phyloP scores from a whole-genome alignment of 2,113 vertebrate genomes.

The Salvelinus fontinalis region DNA sequence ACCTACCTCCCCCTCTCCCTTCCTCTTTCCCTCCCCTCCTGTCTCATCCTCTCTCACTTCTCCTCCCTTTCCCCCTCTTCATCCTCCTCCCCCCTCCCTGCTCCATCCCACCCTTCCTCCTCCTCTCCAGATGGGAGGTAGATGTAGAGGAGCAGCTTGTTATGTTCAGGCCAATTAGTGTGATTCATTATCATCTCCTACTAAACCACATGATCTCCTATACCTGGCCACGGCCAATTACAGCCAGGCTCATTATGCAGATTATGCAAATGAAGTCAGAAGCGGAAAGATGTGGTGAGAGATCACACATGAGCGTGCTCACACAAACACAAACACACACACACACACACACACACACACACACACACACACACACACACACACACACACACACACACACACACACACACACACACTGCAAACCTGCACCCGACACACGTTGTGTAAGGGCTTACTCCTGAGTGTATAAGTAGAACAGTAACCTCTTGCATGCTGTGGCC shows the following conservation, averaged over 20 bases:
- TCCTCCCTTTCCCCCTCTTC: no score
- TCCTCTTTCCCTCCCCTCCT: no score
- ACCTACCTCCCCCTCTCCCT: no score
- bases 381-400: conserved; percentile 25
- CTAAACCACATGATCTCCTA: conserved; percentile 99
- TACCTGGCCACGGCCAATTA: conserved; percentile 96
- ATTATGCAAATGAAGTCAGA: conserved; percentile 91
- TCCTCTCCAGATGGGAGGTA: conserved; percentile 89
- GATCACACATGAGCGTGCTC: conserved; percentile 73
- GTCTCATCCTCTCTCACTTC: no score
- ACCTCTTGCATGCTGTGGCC: conserved; percentile 41
- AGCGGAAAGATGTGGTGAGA: conserved; percentile 82
- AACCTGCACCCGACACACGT: background rate
- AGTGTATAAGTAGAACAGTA: conserved; percentile 21
- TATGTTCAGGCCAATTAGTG: conserved; percentile 98
- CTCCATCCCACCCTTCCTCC: conserved; percentile 1
- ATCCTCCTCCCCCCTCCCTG: no score
- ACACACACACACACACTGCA: conserved; percentile 43
- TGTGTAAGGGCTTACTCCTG: conserved; percentile 8
- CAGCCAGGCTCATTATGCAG: conserved; percentile 93
- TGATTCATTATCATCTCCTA: conserved; percentile 99
- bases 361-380: conserved; percentile 30
- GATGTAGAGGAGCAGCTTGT: conserved; percentile 88
- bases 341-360: conserved; percentile 30
- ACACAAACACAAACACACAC: conserved; percentile 17